A percentile compares a stretch with the other conserved stretches of the same genome.
These are phyloP conservation scores for Xiphorhynchus elegans DNA, from an alignment of 2,113 vertebrate species.

Conservation along the genomic window DNA sequence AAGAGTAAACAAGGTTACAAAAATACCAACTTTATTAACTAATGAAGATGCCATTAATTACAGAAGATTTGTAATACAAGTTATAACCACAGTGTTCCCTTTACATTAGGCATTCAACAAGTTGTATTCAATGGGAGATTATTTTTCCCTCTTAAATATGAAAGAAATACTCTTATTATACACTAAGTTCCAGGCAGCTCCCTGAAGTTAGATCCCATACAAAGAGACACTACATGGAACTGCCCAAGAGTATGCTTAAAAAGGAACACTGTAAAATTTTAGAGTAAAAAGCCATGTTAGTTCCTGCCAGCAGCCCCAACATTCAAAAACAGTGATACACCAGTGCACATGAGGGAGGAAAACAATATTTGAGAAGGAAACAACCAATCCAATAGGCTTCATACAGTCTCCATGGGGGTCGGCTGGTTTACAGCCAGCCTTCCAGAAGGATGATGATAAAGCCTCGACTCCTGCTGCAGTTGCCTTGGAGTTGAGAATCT, in stretches of 20 bases:
- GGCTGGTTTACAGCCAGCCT: background rate
- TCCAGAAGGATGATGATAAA: background rate
- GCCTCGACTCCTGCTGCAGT: background rate
- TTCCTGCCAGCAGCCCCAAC: constrained; percentile 54
- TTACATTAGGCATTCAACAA: constrained; percentile 52
- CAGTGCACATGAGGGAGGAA: constrained; percentile 16
- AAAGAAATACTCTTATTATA: constrained; percentile 52
- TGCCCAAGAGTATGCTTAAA: constrained; percentile 32
- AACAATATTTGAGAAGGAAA: background rate
- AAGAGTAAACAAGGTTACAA: constrained; percentile 80
- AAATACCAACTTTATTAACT: constrained; percentile 79
- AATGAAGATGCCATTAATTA: constrained; percentile 71
- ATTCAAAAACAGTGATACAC: constrained; percentile 30
- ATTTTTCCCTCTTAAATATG: constrained; percentile 63
- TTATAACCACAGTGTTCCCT: constrained; percentile 75
- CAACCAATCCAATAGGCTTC: background rate
- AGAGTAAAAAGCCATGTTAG: constrained; percentile 21
- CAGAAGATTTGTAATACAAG: constrained; percentile 72
- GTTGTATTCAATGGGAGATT: constrained; percentile 42
- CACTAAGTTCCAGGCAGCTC: constrained; percentile 60
- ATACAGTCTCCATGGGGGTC: background rate
- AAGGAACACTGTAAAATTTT: constrained; percentile 62
- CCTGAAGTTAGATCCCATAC: constrained; percentile 20
- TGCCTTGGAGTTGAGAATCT: background rate
- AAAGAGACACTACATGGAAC: constrained; percentile 43